Evolutionary conservation across 2,113 vertebrate species (phyloP).

Genomic region (Myiozetetes cayanensis): DNA sequence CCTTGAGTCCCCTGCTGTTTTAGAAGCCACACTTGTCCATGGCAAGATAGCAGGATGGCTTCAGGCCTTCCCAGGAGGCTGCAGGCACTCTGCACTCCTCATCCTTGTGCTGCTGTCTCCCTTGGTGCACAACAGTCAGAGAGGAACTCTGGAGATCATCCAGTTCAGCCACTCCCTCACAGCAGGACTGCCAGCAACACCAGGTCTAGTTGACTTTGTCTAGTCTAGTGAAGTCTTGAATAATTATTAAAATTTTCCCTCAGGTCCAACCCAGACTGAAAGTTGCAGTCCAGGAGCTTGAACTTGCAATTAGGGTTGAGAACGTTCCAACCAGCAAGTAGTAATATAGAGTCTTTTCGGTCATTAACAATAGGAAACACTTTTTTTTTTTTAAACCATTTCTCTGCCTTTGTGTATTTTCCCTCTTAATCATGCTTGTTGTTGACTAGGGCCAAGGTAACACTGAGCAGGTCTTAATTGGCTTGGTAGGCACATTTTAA

Average conservation of each 20-base stretch:
- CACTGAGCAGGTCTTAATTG: not conserved
- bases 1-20: not conserved
- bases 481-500: not conserved
- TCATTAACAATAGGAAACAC: not conserved
- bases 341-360: not conserved
- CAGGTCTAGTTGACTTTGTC: not conserved
- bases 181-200: not conserved
- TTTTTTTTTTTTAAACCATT: not conserved
- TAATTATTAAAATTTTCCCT: not conserved
- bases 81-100: not conserved
- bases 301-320: not conserved
- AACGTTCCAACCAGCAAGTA: not conserved
- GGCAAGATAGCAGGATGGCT: not conserved
- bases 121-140: not conserved
- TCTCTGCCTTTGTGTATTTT: not conserved
- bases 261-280: fast-evolving
- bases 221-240: not conserved
- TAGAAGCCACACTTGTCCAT: not conserved
- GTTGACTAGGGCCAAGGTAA: not conserved
- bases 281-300: not conserved
- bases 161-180: not conserved
- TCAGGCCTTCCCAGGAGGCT: not conserved
- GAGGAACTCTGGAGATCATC: not conserved
- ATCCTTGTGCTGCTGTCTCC: not conserved
- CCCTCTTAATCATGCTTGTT: not conserved